Base-by-base conservation (phyloP, 2,797 vertebrate species). In the Nyctibius grandis region DNA sequence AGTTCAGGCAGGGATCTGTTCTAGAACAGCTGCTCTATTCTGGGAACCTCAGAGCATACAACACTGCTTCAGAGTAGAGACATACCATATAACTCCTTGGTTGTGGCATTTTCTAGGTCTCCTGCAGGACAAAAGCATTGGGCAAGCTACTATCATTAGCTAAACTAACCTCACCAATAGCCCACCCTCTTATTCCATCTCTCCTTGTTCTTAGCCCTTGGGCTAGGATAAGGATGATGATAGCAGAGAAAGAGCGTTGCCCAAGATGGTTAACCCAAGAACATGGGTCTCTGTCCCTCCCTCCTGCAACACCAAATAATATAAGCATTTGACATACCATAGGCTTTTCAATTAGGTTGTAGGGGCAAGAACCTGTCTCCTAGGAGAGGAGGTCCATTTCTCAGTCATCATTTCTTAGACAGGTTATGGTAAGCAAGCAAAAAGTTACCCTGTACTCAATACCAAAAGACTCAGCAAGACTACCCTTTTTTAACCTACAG, bases 81-180 rank as follows among this genome's bases (percentile, higher is more conserved):
- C 22, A 53, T 8, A 23, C 12, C 20, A 51, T 40, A 9, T 0
- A 0, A 17, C 19, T 70, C 15, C 16, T 17, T 5, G 10, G 19
- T 0, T n/a, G 16, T 19, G 20, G 44, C 4, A 38, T 60, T 89
- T 88, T 50, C 38, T 40, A 26, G 12, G 33, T 70, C 23, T 82
- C 22, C 34, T 48, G n/a, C 19, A 67, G 60, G n/a, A 83, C 9
- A 36, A 51, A 82, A 79, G 15, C 69, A 67, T 1, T 33, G 20
- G 5, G 14, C 5, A 80, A 18, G 11, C 12, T 53, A 6, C 3
- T 28, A 8, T 60, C 12, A 34, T 29, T 36, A 68, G 23, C 14
- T 42, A 47, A 73, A 44, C 20, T 44, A 33, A 76, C 51, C 40
- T 68, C 19, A 31, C 4, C 18, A 14, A 13, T 12, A 38, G 18